Evolutionary conservation across 2,888 invertebrate genomes (phyloP), one percentile per base, ranked within the genome.

Genomic region (Leptinotarsa tumamoca): DNA sequence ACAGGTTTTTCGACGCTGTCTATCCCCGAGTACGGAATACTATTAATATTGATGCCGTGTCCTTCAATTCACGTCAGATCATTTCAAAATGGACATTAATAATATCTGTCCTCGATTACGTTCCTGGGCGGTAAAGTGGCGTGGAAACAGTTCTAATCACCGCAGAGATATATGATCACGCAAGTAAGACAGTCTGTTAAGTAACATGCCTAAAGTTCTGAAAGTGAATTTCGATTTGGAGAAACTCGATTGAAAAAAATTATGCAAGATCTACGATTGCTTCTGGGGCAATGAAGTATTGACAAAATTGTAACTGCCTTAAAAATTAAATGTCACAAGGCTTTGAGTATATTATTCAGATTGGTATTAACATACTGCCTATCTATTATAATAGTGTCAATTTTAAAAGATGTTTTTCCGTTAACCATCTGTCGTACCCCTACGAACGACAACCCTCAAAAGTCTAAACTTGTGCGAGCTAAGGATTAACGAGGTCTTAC

Each of bases 11-110:
- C 50, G 51, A 71, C 63, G 43, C 3, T n/a, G 43, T 43, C 63
- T 63, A 63, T 43, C 4, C n/a, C 63, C 33, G 43, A 33, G 43
- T 33, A 63, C 4, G 63, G 33, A 43, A 63, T 7, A 33, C 17
- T 63, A 33, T n/a, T 63, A n/a, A n/a, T 33, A 63, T 63, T 63
- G 43, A 63, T 63, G 63, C 18, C 43, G 33, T 43, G 63, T 63
- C 63, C 63, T 63, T 43, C 33, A 63, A 17, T 63, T n/a, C 13
- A 63, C 43, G 63, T 63, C 33, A 7, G 18, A 63, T 13, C 63
- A 33, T 63, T 63, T 63, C 43, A n/a, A n/a, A 63, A 63, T 33
- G 63, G 10, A 63, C 63, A 63, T 63, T 63, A 63, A 63, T 63
- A 63, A 63, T 63, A 63, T 5, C 4, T 43, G 17, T 27, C 63